These are phyloP conservation scores for Hypanus sabinus DNA, from an alignment of 2,113 vertebrate species.

Conservation along the genomic window DNA sequence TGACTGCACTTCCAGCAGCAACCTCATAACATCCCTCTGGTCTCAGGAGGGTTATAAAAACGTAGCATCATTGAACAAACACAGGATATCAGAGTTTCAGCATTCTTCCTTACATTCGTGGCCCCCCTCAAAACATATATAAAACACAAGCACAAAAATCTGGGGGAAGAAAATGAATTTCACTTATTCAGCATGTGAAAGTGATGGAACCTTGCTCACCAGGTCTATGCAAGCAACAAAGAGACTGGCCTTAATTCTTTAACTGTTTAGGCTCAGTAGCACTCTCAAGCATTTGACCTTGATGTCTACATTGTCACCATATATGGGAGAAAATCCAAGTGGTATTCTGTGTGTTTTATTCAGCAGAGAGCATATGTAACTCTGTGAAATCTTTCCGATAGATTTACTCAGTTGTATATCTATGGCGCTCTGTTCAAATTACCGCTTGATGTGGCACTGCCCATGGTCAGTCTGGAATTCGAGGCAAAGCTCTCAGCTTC, in stretches of 20 bases:
- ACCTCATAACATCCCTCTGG: constrained; percentile 32
- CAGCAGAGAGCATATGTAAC: neutral
- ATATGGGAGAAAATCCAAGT: neutral
- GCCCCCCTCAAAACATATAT: neutral
- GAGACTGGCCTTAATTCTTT: neutral
- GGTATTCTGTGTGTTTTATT: neutral
- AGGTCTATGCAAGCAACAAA: neutral
- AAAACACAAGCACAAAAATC: constrained; percentile 24
- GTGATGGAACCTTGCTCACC: neutral
- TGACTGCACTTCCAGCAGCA: constrained; percentile 32
- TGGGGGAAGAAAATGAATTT: neutral
- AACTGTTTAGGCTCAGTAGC: neutral
- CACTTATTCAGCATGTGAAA: neutral
- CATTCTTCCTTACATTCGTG: neutral
- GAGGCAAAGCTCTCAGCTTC: neutral
- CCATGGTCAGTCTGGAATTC: neutral
- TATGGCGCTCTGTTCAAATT: neutral
- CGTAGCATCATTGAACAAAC: constrained; percentile 26
- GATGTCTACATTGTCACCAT: neutral
- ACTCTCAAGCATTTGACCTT: too few species aligned
- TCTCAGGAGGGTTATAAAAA: constrained; percentile 34
- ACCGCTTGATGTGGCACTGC: neutral
- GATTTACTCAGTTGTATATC: neutral
- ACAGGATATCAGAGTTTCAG: constrained; percentile 28
- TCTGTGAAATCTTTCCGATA: neutral